Evolutionary conservation across 2,113 vertebrate genomes (phyloP).

Genomic region (Condylura cristata): DNA sequence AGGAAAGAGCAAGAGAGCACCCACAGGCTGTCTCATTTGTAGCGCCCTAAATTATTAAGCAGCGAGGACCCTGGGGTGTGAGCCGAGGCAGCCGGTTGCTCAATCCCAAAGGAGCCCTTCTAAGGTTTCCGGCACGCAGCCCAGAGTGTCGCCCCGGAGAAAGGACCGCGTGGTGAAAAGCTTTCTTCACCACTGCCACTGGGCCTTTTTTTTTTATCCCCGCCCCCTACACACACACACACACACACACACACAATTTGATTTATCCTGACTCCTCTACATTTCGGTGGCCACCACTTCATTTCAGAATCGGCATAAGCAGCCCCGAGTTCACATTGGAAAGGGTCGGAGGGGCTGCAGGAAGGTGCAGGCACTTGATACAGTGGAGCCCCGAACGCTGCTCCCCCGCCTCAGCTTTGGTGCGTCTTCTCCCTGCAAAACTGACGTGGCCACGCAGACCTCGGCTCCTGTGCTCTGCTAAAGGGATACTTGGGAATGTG

Average conservation of each 20-base stretch:
- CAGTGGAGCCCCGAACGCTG: background rate
- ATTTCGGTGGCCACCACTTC: background rate
- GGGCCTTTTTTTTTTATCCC: background rate
- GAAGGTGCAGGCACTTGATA: background rate
- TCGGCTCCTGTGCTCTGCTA: slow-evolving; percentile 69
- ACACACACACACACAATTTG: background rate
- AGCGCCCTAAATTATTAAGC: background rate
- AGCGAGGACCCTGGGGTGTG: slow-evolving; percentile 9
- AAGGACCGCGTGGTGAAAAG: slow-evolving; percentile 25
- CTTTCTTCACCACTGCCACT: background rate
- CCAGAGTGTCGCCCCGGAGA: slow-evolving; percentile 27
- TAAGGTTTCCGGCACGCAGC: background rate
- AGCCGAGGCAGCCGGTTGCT: background rate
- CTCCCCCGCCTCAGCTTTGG: background rate
- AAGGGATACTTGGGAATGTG: slow-evolving; percentile 9
- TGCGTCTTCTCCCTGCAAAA: slow-evolving; percentile 25
- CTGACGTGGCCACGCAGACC: slow-evolving; percentile 59
- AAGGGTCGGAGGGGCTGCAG: background rate
- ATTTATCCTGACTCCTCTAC: background rate
- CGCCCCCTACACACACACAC: too few relatives aligned
- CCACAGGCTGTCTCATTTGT: background rate
- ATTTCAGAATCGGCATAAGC: slow-evolving; percentile 11
- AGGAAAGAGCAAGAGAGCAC: background rate
- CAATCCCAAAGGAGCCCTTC: background rate
- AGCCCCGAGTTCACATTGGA: background rate